phyloP scores from a whole-genome alignment of 2,888 invertebrate species.

The Metallyticus violacea region DNA sequence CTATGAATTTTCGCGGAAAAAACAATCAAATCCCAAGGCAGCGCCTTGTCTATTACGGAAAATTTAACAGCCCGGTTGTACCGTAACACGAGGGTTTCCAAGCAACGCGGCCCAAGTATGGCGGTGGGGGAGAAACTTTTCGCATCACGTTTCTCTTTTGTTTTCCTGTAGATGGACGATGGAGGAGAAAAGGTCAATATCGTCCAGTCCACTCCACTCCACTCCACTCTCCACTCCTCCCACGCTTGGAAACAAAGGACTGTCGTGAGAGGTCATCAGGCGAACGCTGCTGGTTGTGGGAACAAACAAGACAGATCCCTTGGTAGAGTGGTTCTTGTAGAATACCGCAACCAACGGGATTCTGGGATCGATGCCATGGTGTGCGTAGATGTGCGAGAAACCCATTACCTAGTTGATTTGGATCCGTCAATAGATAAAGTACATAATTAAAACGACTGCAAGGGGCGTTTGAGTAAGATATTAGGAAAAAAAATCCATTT shows the following conservation, averaged over 20 bases:
- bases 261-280: not conserved
- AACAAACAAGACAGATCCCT: not conserved
- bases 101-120: not conserved
- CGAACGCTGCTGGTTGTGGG: not conserved
- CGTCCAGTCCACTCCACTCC: not conserved
- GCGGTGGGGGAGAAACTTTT: not conserved
- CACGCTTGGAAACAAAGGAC: not conserved
- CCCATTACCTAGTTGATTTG: no score
- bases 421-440: no score
- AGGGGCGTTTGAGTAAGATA: no score
- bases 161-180: conserved; percentile 12
- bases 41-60: not conserved
- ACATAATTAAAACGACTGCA: no score
- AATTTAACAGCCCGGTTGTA: not conserved
- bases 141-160: not conserved
- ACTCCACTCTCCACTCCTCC: not conserved
- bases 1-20: not conserved
- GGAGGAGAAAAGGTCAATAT: conserved; percentile 19
- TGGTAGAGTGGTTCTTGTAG: not conserved
- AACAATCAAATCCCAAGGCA: not conserved
- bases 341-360: not conserved
- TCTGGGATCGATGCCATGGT: not conserved
- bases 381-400: no score
- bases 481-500: no score
- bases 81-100: not conserved